phyloP scores from a whole-genome alignment of 2,797 vertebrate species.

The Apodemus agrarius region DNA sequence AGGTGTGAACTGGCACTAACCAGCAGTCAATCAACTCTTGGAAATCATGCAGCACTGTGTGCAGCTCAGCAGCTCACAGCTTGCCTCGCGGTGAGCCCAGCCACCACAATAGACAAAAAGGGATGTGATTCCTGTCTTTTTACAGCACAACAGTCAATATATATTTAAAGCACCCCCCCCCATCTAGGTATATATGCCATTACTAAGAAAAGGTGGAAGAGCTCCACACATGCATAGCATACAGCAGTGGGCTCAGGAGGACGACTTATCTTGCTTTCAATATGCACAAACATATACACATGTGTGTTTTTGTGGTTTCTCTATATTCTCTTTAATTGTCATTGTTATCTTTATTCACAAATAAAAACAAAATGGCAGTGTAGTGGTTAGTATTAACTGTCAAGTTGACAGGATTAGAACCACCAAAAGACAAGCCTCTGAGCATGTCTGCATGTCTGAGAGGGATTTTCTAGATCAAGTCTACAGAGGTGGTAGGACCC shows the following conservation, averaged over 20 bases:
- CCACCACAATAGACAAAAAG: background rate
- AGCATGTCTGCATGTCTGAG: background rate
- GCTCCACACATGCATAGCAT: background rate
- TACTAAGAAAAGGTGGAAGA: background rate
- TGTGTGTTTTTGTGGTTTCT: background rate
- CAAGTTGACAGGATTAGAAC: background rate
- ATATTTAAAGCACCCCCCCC: background rate
- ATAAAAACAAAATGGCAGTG: background rate
- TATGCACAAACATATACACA: background rate
- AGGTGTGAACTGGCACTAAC: background rate
- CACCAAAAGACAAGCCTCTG: background rate
- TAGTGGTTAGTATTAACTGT: background rate
- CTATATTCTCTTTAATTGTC: background rate
- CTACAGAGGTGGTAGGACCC: background rate
- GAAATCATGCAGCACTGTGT: background rate
- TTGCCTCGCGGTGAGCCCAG: background rate
- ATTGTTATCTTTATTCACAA: conserved; percentile 34
- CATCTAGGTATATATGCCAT: background rate
- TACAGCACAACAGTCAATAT: conserved; percentile 17
- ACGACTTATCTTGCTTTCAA: background rate
- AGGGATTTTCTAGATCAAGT: background rate
- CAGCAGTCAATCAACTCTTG: background rate
- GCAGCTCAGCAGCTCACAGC: background rate
- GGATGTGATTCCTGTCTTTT: conserved; percentile 34
- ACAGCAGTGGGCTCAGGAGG: background rate